Percentiles rank a stretch among this genome's conserved stretches.
Evolutionary conservation across 2,888 invertebrate species (phyloP).

Genomic region (Acanthosepion lycidas): DNA sequence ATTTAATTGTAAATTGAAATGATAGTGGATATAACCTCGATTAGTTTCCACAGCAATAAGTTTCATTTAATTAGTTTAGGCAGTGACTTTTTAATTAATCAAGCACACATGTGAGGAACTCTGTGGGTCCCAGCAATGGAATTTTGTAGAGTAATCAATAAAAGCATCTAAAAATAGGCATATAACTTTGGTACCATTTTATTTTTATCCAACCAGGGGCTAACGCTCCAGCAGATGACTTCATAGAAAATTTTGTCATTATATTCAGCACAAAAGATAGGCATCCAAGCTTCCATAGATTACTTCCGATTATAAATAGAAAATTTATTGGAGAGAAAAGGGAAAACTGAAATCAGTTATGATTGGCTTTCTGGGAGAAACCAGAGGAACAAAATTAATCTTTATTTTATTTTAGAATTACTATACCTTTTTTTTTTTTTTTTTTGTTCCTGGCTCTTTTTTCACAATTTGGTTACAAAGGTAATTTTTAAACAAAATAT

Average conservation of each 20-base stretch:
- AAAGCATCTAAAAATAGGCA: background rate
- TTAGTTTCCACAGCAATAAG: background rate
- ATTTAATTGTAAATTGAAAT: background rate
- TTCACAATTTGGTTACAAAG: background rate
- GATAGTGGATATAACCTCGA: background rate
- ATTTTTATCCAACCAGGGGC: background rate
- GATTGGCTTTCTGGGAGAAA: background rate
- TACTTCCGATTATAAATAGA: background rate
- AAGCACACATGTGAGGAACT: background rate
- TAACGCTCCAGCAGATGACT: background rate
- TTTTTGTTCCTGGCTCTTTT: too few relatives aligned
- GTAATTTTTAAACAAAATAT: background rate
- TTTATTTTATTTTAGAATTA: background rate
- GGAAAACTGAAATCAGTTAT: background rate
- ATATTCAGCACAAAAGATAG: background rate
- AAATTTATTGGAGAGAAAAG: background rate
- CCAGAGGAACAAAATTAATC: background rate
- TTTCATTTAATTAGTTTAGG: background rate
- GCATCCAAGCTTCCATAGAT: background rate
- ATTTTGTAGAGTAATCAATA: background rate
- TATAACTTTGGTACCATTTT: background rate
- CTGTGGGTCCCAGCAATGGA: background rate
- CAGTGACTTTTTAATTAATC: background rate
- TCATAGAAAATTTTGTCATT: background rate
- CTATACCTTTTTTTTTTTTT: background rate